phyloP scores from a whole-genome alignment of 2,888 invertebrate species.

The Conus canariensis region DNA sequence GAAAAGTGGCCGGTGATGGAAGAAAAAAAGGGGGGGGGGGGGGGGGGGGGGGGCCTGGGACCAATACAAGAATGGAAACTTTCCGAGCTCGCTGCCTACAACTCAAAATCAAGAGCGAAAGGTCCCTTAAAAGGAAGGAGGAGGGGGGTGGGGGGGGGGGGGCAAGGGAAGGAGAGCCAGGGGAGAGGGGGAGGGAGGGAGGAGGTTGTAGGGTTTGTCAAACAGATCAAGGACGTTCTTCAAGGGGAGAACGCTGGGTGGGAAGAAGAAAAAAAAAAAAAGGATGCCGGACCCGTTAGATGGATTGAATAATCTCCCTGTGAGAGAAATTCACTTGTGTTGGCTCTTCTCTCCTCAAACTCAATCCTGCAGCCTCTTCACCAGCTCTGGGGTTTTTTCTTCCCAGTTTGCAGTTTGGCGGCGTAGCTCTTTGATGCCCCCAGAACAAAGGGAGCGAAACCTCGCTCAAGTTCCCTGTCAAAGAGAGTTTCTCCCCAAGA shows the following conservation, averaged over 20 bases:
- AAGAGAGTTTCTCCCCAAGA: not conserved
- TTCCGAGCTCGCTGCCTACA: not conserved
- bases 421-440: constrained; percentile 16
- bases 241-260: not conserved
- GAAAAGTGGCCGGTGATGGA: not conserved
- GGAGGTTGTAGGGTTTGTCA: not conserved
- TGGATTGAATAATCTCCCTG: constrained; percentile 27
- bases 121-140: not conserved
- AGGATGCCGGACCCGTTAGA: not conserved
- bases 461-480: not conserved
- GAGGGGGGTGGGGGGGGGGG: not conserved
- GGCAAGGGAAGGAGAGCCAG: not conserved
- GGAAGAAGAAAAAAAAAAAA: not conserved
- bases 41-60: not conserved
- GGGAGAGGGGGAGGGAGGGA: too few relatives aligned
- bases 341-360: constrained; percentile 5
- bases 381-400: constrained; percentile 1
- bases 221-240: constrained; percentile 18
- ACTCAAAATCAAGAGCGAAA: not conserved
- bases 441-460: constrained; percentile 18
- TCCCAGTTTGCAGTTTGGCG: not conserved
- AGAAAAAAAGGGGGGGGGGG: not conserved
- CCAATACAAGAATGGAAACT: not conserved
- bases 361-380: constrained; percentile 29
- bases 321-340: not conserved